Percentiles rank a stretch among this genome's conserved stretches.
Evolutionary conservation across 2,113 vertebrate genomes (phyloP).

Genomic region (Glaucomys volans): DNA sequence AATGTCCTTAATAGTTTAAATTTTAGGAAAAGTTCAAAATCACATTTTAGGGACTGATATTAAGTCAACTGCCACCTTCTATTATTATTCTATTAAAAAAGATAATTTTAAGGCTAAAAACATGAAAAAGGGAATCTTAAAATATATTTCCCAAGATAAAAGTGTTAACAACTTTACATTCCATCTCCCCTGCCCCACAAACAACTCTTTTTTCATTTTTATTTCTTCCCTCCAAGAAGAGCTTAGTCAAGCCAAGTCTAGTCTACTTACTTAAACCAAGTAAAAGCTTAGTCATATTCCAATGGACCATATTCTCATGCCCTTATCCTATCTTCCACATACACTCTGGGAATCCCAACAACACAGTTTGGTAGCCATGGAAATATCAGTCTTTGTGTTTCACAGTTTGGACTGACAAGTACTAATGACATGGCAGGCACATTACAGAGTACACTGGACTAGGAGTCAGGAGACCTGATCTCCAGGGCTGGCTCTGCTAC

Average conservation of each 20-base stretch:
- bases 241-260: too few relatives aligned
- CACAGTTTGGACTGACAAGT: background rate
- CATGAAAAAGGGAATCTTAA: background rate
- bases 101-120: constrained; percentile 15
- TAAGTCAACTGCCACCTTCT: background rate
- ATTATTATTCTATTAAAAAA: background rate
- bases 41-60: background rate
- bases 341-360: background rate
- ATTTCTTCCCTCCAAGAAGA: background rate
- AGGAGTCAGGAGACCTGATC: background rate
- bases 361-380: background rate
- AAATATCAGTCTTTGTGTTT: background rate
- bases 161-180: background rate
- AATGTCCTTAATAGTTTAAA: background rate
- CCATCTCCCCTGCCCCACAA: background rate
- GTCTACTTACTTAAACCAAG: too few relatives aligned
- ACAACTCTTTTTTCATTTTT: background rate
- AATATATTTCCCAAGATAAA: constrained; percentile 8
- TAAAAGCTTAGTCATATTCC: background rate
- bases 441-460: background rate
- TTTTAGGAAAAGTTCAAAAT: constrained; percentile 9
- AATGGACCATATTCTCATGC: background rate
- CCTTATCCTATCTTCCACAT: background rate
- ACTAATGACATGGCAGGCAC: background rate
- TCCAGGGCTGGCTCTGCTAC: background rate